These are phyloP conservation scores for Aethes cnicana DNA, from an alignment of 2,888 invertebrate species.

Conservation along the genomic window DNA sequence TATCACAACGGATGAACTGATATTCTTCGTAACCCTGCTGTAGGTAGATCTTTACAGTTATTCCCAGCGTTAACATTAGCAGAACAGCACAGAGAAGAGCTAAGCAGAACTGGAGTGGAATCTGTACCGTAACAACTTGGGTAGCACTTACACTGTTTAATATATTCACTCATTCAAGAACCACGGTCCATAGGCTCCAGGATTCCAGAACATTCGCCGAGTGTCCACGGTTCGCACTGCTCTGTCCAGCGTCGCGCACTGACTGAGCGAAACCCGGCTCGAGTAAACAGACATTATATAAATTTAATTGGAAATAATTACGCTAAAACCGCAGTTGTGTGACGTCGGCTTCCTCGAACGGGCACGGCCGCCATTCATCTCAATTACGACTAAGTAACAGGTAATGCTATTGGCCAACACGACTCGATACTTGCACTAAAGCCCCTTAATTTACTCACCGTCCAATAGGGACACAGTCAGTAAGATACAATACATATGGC, in stretches of 20 bases:
- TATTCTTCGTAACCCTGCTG: too few species aligned
- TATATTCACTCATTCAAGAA: constrained; percentile 45
- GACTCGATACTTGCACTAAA: not conserved
- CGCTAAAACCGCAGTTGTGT: constrained; percentile 64
- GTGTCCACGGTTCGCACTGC: constrained; percentile 2
- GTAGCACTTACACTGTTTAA: constrained; percentile 28
- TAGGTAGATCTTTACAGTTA: too few species aligned
- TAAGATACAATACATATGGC: too few species aligned
- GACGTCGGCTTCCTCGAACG: constrained; percentile 50
- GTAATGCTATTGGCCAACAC: constrained; percentile 33
- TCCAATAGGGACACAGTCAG: too few species aligned
- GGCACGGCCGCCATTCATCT: constrained; percentile 56
- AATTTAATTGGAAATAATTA: constrained; percentile 71
- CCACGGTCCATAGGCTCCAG: constrained; percentile 41
- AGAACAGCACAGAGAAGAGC: too few species aligned
- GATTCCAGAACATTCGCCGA: constrained; percentile 7
- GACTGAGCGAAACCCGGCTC: constrained; percentile 48
- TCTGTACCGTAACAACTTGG: too few species aligned
- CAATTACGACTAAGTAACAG: constrained; percentile 52
- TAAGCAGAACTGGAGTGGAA: too few species aligned
- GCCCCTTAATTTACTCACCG: too few species aligned
- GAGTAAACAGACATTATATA: constrained; percentile 66
- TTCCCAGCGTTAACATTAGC: too few species aligned
- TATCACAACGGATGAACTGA: too few species aligned
- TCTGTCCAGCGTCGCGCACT: constrained; percentile 16